These are phyloP conservation scores for Tinea semifulvella DNA, from an alignment of 2,888 invertebrate species.

Conservation along the genomic window DNA sequence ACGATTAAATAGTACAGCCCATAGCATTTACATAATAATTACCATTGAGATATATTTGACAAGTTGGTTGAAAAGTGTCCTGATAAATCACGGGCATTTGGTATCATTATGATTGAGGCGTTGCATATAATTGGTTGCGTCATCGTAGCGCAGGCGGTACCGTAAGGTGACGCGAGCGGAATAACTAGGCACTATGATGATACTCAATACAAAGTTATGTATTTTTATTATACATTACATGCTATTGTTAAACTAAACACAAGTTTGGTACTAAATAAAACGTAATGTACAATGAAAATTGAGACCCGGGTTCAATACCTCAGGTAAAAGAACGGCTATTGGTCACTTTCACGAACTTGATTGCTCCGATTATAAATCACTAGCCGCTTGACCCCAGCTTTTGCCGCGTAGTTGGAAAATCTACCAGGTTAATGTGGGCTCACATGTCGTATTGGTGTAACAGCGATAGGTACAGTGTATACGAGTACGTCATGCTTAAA, in stretches of 20 bases:
- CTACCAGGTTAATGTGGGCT: too few relatives aligned
- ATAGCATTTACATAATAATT: neutral
- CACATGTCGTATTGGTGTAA: too few relatives aligned
- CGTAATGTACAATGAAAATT: conserved; percentile 8
- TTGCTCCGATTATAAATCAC: neutral
- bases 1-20: neutral
- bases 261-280: too few relatives aligned
- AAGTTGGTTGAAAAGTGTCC: conserved; percentile 5
- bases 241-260: too few relatives aligned
- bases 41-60: neutral
- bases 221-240: too few relatives aligned
- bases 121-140: conserved; percentile 59
- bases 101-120: conserved; percentile 29
- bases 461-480: too few relatives aligned
- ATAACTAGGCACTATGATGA: conserved; percentile 34
- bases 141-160: conserved; percentile 44
- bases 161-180: conserved; percentile 39
- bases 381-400: too few relatives aligned
- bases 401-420: too few relatives aligned
- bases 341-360: conserved; percentile 13
- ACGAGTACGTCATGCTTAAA: too few relatives aligned
- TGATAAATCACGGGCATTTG: conserved; percentile 3
- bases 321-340: too few relatives aligned
- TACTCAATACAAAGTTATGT: too few relatives aligned
- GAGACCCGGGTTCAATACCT: too few relatives aligned